Conservation (phyloP, 2,888 invertebrate species). For the Gymnoscelis rufifasciata region DNA sequence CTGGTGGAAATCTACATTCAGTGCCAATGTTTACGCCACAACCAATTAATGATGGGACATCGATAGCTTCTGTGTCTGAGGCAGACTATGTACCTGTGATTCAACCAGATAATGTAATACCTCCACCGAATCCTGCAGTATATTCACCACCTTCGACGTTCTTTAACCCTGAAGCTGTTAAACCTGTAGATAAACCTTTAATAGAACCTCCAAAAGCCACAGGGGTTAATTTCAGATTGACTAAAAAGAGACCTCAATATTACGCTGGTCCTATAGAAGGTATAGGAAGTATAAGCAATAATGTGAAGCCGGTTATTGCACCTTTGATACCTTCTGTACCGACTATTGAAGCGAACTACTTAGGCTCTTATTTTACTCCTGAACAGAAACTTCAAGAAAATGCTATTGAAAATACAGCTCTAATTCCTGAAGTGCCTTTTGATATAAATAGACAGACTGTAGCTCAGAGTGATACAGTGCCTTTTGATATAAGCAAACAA, state of each 20-base stretch:
- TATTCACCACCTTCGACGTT: conserved; percentile 31
- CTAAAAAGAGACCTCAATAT: conserved; percentile 67
- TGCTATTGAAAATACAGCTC: conserved; percentile 5
- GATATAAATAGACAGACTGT: conserved; percentile 22
- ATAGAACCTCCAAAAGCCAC: conserved; percentile 58
- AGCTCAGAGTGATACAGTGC: neutral
- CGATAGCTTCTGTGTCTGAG: neutral
- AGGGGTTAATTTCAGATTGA: conserved; percentile 59
- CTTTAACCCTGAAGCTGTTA: conserved; percentile 27
- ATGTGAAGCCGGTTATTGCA: conserved; percentile 54
- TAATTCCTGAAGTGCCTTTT: conserved; percentile 27
- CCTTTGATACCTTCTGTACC: conserved; percentile 32
- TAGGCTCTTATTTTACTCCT: conserved; percentile 57
- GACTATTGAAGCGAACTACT: conserved; percentile 33
- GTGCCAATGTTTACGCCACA: neutral
- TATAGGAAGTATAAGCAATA: conserved; percentile 60
- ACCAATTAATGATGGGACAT: neutral
- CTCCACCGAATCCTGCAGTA: conserved; percentile 6
- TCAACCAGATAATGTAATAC: conserved; percentile 2
- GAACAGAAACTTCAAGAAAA: conserved; percentile 24
- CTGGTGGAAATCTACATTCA: neutral
- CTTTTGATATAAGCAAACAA: neutral
- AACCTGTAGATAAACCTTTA: conserved; percentile 40
- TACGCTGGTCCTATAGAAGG: conserved; percentile 73
- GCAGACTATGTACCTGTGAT: neutral